Conservation (phyloP, 2,797 vertebrate genomes). For the Lutjanus argentimaculatus region DNA sequence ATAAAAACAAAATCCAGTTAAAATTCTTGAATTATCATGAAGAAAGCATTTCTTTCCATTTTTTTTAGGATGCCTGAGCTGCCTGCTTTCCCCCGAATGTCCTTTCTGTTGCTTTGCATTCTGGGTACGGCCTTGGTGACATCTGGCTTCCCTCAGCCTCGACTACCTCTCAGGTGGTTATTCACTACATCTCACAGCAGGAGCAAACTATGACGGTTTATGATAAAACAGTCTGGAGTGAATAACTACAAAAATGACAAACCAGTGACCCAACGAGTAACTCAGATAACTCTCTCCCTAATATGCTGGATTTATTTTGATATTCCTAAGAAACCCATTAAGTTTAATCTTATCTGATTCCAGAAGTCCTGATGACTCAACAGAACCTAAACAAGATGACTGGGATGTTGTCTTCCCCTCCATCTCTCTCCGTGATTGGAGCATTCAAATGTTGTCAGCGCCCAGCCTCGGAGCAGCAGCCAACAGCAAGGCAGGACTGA, state of each 20-base stretch:
- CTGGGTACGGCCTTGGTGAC: slow-evolving; percentile 73
- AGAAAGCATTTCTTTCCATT: background rate
- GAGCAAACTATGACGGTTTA: background rate
- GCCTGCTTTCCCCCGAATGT: slow-evolving; percentile 39
- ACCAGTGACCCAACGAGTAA: background rate
- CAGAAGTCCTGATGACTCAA: slow-evolving; percentile 68
- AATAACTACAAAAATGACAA: background rate
- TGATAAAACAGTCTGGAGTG: background rate
- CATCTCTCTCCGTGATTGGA: slow-evolving; percentile 83
- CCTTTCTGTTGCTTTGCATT: slow-evolving; percentile 73
- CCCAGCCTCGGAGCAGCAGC: slow-evolving; percentile 67
- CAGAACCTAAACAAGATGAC: slow-evolving; percentile 57
- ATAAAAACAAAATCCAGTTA: background rate
- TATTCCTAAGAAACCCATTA: background rate
- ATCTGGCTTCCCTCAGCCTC: slow-evolving; percentile 79
- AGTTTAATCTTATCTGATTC: background rate
- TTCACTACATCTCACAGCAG: background rate
- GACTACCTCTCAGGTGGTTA: slow-evolving; percentile 65
- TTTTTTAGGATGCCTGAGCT: slow-evolving; percentile 72
- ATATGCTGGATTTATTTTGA: background rate
- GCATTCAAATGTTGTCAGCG: slow-evolving; percentile 80
- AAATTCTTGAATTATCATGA: background rate
- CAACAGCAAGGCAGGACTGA: slow-evolving; percentile 63
- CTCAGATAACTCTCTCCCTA: background rate
- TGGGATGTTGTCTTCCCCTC: slow-evolving; percentile 81